Evolutionary conservation across 2,797 vertebrate species (phyloP), one percentile per base, ranked within the genome.

Genomic region (Eulemur rubriventer): DNA sequence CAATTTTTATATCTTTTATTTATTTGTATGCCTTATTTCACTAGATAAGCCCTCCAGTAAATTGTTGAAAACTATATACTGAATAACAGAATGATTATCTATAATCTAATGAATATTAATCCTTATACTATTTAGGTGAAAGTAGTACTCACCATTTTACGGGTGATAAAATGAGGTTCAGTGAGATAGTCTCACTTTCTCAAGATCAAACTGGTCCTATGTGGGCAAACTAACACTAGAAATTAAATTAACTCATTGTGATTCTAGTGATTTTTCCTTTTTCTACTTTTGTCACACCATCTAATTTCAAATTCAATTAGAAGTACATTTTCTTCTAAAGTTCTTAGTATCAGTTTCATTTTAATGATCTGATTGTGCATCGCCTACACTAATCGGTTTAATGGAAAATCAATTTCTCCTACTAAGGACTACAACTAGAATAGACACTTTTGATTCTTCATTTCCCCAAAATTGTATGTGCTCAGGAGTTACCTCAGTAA

Each of bases 361-460:
- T 82, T 63, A 75, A 57, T 28, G 26, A 75, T 89, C 48, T 87
- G 6, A 67, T 24, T 91, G 6, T 46, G 0, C 1, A 89, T 69
- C 18, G 26, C 1, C 18, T 35, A 30, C 0, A 43, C 10, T 79
- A 59, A 96, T 18, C 6, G 57, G 4, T 9, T 46, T 82, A 91
- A 83, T 46, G 22, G 13, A 89, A 96, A 95, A 43, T 57, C 81
- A 96, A 16, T 76, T 72, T 92, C 24, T 96, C 1, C 7, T 43
- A 38, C 57, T 41, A 83, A 86, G 75, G 4, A 48, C n/a, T 69
- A 84, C 28, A 76, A 50, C 14, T 46, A 70, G 13, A 95, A 33
- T 70, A 61, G 24, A 8, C 12, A 28, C 4, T 17, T 50, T 67
- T 91, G 43, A 72, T 6, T 84, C 46, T 65, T 90, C 26, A 91